phyloP scores from a whole-genome alignment of 2,113 vertebrate species.

The Eurystomus gularis region DNA sequence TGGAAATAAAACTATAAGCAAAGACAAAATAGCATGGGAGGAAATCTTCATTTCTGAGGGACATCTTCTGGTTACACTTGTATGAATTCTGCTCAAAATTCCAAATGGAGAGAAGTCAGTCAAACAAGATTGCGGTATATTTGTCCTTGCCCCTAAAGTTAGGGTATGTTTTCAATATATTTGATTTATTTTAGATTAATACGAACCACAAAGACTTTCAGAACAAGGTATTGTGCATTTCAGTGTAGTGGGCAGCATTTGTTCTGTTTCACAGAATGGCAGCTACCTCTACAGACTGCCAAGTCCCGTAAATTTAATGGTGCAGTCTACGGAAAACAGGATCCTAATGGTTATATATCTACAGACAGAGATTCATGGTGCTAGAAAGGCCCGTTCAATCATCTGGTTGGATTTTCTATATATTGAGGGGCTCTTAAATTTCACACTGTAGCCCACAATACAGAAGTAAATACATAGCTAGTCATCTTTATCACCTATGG shows the following conservation, averaged over 20 bases:
- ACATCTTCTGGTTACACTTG: background rate
- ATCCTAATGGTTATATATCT: slow-evolving; percentile 36
- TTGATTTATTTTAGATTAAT: background rate
- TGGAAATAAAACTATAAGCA: background rate
- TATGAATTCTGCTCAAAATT: background rate
- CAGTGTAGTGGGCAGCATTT: slow-evolving; percentile 7
- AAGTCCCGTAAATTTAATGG: slow-evolving; percentile 18
- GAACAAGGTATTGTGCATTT: background rate
- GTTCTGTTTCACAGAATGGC: slow-evolving; percentile 16
- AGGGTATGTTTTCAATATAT: background rate
- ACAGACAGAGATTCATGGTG: background rate
- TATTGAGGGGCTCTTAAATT: slow-evolving; percentile 35
- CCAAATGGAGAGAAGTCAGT: background rate
- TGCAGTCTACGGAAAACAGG: background rate
- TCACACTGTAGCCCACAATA: background rate
- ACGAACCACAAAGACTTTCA: background rate
- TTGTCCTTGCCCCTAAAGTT: background rate
- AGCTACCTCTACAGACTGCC: slow-evolving; percentile 8
- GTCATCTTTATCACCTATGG: background rate
- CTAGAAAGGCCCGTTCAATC: slow-evolving; percentile 26
- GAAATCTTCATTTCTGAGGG: background rate
- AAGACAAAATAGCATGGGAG: background rate
- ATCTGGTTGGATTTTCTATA: background rate
- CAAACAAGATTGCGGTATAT: background rate
- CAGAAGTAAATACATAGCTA: background rate